Percentiles rank a stretch among this genome's conserved stretches.
phyloP scores from a whole-genome alignment of 2,888 invertebrate species.

The Orthosia cruda region DNA sequence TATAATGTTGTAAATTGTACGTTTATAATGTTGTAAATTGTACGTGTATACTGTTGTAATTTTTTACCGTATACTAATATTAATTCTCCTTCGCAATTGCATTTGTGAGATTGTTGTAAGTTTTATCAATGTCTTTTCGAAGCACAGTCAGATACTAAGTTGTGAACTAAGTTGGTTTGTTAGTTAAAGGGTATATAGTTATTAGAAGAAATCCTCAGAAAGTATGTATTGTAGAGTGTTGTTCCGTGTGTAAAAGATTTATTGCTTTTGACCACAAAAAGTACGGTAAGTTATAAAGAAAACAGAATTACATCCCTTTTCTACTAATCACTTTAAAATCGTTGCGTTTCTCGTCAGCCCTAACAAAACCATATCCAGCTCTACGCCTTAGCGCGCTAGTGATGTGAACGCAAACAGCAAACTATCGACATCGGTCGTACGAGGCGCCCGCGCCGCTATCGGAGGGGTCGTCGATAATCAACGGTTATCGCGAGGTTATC shows the following conservation, averaged over 20 bases:
- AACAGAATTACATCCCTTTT: too few species aligned
- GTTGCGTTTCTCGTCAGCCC: neutral
- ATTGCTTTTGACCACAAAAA: neutral
- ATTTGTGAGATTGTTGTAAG: neutral
- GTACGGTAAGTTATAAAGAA: too few species aligned
- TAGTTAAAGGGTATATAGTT: too few species aligned
- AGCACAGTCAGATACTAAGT: too few species aligned
- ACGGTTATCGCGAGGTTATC: slow-evolving; percentile 72
- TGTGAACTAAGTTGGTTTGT: too few species aligned
- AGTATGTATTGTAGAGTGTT: too few species aligned
- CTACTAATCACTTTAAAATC: neutral
- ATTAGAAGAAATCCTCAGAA: too few species aligned
- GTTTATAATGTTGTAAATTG: neutral
- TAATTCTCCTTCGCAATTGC: neutral
- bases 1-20: neutral
- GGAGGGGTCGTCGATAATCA: slow-evolving; percentile 67
- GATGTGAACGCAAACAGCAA: slow-evolving; percentile 47
- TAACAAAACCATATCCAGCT: neutral
- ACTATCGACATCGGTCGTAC: slow-evolving; percentile 55
- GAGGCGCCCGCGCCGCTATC: slow-evolving; percentile 34
- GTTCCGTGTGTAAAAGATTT: too few species aligned
- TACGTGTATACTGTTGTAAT: neutral
- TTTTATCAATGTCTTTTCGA: too few species aligned
- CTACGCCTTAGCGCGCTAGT: slow-evolving; percentile 34
- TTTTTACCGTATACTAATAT: neutral